Percentiles rank a stretch among this genome's conserved stretches.
Conservation (phyloP, 2,888 invertebrate genomes). For the Myopa tessellatipennis region DNA sequence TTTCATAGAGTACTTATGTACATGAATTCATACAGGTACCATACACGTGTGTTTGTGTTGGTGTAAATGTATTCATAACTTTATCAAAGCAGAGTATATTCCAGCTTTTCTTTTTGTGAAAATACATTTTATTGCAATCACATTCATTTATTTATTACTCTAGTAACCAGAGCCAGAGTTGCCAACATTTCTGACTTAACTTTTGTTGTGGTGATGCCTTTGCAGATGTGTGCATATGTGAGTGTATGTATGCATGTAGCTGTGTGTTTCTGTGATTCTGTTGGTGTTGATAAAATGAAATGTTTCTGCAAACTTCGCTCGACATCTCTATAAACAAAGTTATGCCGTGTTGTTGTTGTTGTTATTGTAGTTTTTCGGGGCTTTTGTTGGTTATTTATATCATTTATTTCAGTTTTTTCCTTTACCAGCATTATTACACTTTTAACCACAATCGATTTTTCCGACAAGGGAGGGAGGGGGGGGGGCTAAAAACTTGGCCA, state of each 20-base stretch:
- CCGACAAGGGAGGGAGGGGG: neutral
- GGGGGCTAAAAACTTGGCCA: too few species aligned
- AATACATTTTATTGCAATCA: constrained; percentile 4
- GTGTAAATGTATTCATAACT: constrained; percentile 3
- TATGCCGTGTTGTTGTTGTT: neutral
- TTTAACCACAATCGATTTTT: constrained; percentile 18
- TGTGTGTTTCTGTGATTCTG: neutral
- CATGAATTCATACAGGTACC: neutral
- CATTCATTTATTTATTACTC: neutral
- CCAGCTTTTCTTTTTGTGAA: neutral
- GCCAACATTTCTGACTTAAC: constrained; percentile 21
- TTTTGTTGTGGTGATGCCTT: neutral
- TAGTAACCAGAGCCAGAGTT: neutral
- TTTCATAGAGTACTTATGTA: too few species aligned
- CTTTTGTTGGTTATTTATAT: neutral
- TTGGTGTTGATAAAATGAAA: constrained; percentile 25
- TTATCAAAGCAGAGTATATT: constrained; percentile 3
- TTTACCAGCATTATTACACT: constrained; percentile 11
- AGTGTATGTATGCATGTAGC: neutral
- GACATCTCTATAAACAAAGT: constrained; percentile 23
- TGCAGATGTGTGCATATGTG: neutral
- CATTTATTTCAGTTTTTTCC: neutral
- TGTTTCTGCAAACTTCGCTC: constrained; percentile 22
- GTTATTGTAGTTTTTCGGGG: neutral
- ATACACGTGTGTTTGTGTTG: neutral